A percentile compares a stretch with the other conserved stretches of the same genome.
Conservation (phyloP, 1,140 invertebrate genomes). For the Bursaphelenchus mucronatus region DNA sequence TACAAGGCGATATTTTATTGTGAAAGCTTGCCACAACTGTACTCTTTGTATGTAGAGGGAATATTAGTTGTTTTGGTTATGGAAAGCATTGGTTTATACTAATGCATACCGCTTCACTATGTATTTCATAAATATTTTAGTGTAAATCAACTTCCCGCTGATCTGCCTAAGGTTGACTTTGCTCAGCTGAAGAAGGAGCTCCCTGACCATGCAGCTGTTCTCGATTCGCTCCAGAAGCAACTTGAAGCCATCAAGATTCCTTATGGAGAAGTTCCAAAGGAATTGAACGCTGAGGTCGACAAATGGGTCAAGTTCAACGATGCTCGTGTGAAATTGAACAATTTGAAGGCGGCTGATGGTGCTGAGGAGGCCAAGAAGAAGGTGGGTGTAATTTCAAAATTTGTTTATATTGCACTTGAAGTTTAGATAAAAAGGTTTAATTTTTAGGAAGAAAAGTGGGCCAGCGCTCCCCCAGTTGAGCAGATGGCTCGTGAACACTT, state of each 20-base stretch:
- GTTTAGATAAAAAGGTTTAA: constrained; percentile 9
- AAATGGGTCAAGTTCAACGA: constrained; percentile 57
- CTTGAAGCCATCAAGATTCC: constrained; percentile 58
- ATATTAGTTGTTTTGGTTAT: neutral
- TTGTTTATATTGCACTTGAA: constrained; percentile 10
- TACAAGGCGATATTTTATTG: neutral
- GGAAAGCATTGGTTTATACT: neutral
- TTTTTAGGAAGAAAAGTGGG: constrained; percentile 56
- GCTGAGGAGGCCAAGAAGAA: constrained; percentile 58
- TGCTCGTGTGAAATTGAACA: constrained; percentile 51
- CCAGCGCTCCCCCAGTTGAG: constrained; percentile 58
- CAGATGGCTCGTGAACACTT: constrained; percentile 53
- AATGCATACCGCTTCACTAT: neutral
- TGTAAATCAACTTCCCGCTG: constrained; percentile 51
- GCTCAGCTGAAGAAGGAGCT: constrained; percentile 58
- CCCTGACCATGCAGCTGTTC: constrained; percentile 48
- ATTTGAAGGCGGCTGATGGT: constrained; percentile 52
- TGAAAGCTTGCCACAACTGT: neutral
- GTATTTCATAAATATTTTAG: constrained; percentile 33
- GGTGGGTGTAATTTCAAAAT: constrained; percentile 13
- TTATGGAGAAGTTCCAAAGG: constrained; percentile 51
- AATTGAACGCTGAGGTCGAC: constrained; percentile 49
- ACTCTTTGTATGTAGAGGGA: neutral
- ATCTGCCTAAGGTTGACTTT: constrained; percentile 59
- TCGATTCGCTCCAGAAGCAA: constrained; percentile 59